Evolutionary conservation across 2,888 invertebrate species (phyloP).

Genomic region (Dinocampus coccinellae): DNA sequence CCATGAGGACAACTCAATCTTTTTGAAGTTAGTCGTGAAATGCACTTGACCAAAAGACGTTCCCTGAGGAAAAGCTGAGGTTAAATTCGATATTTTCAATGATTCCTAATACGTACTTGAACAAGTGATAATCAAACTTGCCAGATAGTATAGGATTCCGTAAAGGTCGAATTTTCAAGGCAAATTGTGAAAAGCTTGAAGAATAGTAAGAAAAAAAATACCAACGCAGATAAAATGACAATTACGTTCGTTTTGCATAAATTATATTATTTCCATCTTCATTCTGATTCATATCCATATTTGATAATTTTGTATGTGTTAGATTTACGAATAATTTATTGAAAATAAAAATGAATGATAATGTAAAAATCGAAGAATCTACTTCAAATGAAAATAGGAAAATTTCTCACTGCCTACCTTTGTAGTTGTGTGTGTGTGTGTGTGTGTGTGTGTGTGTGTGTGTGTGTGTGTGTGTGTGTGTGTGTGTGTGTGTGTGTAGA

Average conservation of each 20-base stretch:
- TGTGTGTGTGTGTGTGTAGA: no score
- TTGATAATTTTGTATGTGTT: constrained; percentile 9
- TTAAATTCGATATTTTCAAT: constrained; percentile 41
- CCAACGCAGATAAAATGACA: not conserved
- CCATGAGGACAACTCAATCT: constrained; percentile 7
- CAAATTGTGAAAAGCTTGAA: not conserved
- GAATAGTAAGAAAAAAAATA: not conserved
- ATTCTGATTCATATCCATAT: constrained; percentile 40
- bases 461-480: no score
- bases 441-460: no score
- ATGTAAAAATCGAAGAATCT: not conserved
- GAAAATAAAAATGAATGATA: not conserved
- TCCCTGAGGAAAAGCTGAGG: constrained; percentile 32
- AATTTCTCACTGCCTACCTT: constrained; percentile 8
- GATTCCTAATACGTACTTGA: constrained; percentile 26
- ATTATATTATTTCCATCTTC: constrained; percentile 38
- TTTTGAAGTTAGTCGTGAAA: constrained; percentile 39
- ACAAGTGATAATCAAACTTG: constrained; percentile 2
- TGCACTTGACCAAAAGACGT: constrained; percentile 34
- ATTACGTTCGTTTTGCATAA: constrained; percentile 39
- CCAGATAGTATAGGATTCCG: not conserved
- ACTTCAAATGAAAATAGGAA: not conserved
- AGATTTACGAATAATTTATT: not conserved
- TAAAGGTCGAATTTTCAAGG: not conserved
- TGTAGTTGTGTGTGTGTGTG: no score